phyloP scores from a whole-genome alignment of 2,797 vertebrate species.

The Anguilla obscura region DNA sequence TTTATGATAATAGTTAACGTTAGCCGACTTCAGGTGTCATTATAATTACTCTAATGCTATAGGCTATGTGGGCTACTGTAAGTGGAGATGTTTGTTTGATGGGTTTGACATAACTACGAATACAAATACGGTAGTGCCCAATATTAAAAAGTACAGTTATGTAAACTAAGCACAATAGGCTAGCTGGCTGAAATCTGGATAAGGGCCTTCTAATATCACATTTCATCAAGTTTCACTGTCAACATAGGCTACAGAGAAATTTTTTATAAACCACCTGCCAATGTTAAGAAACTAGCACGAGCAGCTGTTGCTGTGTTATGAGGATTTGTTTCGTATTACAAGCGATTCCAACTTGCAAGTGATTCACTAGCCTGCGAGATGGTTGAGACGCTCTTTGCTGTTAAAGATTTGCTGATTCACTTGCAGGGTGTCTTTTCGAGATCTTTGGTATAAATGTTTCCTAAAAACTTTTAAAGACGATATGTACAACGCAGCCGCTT shows the following conservation, averaged over 20 bases:
- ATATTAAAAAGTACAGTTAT: too few relatives aligned
- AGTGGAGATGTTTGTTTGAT: background rate
- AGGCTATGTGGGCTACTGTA: background rate
- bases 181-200: too few relatives aligned
- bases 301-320: slow-evolving; percentile 3
- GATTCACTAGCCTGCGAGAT: background rate
- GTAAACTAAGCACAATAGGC: too few relatives aligned
- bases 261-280: slow-evolving; percentile 27
- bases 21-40: background rate
- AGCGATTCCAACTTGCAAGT: background rate
- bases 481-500: background rate
- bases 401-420: background rate
- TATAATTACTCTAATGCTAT: background rate
- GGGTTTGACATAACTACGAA: background rate
- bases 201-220: slow-evolving; percentile 49
- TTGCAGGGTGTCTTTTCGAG: background rate
- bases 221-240: slow-evolving; percentile 51
- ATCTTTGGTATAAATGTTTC: background rate
- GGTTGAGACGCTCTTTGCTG: background rate
- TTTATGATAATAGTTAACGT: background rate
- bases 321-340: background rate
- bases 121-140: background rate
- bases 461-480: too few relatives aligned
- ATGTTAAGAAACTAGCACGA: slow-evolving; percentile 9
- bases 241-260: slow-evolving; percentile 34